A percentile compares a stretch with the other conserved stretches of the same genome.
Conservation (phyloP, 2,797 vertebrate genomes). For the Lithobates sylvaticus region DNA sequence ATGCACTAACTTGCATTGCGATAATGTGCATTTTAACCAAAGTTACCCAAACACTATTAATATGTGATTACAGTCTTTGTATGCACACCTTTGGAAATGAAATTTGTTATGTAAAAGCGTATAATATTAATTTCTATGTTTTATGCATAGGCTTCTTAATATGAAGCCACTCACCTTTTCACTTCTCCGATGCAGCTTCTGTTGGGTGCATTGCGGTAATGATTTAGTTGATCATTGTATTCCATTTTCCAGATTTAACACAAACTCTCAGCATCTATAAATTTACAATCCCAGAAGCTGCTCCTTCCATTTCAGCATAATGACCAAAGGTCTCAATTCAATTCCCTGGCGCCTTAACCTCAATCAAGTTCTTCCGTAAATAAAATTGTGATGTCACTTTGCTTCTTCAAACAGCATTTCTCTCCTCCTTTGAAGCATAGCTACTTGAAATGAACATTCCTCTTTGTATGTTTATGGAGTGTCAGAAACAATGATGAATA, state of each 20-base stretch:
- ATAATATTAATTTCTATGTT: background rate
- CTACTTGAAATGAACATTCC: background rate
- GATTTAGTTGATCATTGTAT: conserved; percentile 31
- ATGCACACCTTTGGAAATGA: too few relatives aligned
- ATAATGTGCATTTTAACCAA: too few relatives aligned
- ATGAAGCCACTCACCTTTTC: background rate
- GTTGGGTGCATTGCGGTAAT: background rate
- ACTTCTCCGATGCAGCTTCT: background rate
- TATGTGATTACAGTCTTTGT: too few relatives aligned
- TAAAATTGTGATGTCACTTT: conserved; percentile 43
- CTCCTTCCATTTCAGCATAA: conserved; percentile 34
- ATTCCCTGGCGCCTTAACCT: conserved; percentile 35
- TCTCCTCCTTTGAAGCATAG: background rate
- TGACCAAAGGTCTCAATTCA: conserved; percentile 22
- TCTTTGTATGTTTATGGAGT: background rate
- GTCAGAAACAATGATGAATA: conserved; percentile 9
- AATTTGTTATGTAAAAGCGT: too few relatives aligned
- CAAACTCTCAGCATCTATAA: conserved; percentile 24
- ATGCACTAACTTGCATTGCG: too few relatives aligned
- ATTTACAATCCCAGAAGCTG: conserved; percentile 18
- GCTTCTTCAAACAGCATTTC: background rate
- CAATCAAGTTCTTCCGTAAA: conserved; percentile 47
- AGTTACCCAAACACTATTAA: too few relatives aligned
- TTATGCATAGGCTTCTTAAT: background rate
- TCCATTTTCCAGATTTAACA: conserved; percentile 23